Evolutionary conservation across 1,140 invertebrate genomes (phyloP), one percentile per base, ranked within the genome.

Genomic region (Aphaenogaster rudis): DNA sequence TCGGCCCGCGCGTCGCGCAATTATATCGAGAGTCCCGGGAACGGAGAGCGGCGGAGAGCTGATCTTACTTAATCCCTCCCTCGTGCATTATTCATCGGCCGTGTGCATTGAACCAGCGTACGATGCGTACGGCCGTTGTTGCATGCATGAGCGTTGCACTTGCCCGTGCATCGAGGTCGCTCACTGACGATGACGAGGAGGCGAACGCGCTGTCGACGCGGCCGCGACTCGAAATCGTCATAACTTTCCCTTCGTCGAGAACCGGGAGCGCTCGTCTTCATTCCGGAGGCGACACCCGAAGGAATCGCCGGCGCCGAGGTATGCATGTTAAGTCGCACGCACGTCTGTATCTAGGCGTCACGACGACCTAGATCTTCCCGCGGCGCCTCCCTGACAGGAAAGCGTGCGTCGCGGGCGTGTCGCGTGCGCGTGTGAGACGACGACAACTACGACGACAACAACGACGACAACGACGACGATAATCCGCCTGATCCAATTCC

Each of bases 231-330:
- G 61, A 77, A 86, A 82, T 66, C 71, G 88, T 89, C 89, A 87
- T 90, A 89, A 91, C 89, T 91, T 91, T 91, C 89, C 88, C 88
- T 81, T 77, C 84, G 77, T 36, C 63, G 71, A 45, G 50, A 17
- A 11, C 76, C 54, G 39, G 42, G 11, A 33, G 59, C 50, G 63
- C 71, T 91, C 61, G 61, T 91, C 77, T 88, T 91, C 78, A 91
- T 91, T 91, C 86, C 15, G 13, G 61, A 72, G 50, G 50, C 71
- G 81, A n/a, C 63, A 71, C 36, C 54, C 9, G 45, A 82, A 50
- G 77, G 66, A 50, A 72, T 63, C 74, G 11, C 61, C 13, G 48
- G 21, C 77, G 77, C 48, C 77, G 45, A 69, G 90, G 64, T 84
- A 86, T 84, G 90, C 88, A 88, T 91, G 90, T 88, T 86, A 88